Evolutionary conservation across 2,113 vertebrate species (phyloP).

Genomic region (Gopherus evgoodei): DNA sequence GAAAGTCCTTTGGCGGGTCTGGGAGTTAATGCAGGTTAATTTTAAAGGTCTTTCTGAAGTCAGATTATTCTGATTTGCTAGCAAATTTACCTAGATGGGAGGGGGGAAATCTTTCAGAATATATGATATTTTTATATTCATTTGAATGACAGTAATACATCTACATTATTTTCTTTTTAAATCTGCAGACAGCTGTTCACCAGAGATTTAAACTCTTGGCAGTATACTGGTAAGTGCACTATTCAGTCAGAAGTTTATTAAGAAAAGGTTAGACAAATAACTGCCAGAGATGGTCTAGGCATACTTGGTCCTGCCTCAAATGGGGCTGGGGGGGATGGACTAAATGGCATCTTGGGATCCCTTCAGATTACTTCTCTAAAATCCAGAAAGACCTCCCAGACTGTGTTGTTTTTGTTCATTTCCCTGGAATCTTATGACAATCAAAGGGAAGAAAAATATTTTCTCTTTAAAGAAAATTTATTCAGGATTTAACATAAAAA

Average conservation of each 20-base stretch:
- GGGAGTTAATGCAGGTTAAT: conserved; percentile 9
- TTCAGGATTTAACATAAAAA: background rate
- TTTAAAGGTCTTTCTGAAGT: conserved; percentile 25
- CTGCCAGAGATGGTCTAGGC: too few species aligned
- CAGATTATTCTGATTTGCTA: background rate
- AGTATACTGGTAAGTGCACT: background rate
- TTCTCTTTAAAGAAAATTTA: background rate
- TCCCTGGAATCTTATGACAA: background rate
- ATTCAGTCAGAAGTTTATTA: background rate
- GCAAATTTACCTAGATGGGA: background rate
- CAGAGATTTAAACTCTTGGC: background rate
- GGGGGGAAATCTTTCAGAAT: background rate
- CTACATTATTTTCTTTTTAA: background rate
- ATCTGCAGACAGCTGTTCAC: background rate
- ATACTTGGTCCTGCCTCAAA: too few species aligned
- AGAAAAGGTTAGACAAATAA: background rate
- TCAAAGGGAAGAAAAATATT: background rate
- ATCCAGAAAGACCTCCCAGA: background rate
- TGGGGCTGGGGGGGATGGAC: too few species aligned
- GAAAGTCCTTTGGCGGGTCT: background rate
- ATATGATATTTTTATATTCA: background rate
- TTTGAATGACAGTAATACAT: conserved; percentile 1
- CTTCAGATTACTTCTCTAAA: background rate
- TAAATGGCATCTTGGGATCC: too few species aligned
- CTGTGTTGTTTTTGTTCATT: background rate